Evolutionary conservation across 2,113 vertebrate species (phyloP), one percentile per base, ranked within the genome.

Genomic region (Phycodurus eques): DNA sequence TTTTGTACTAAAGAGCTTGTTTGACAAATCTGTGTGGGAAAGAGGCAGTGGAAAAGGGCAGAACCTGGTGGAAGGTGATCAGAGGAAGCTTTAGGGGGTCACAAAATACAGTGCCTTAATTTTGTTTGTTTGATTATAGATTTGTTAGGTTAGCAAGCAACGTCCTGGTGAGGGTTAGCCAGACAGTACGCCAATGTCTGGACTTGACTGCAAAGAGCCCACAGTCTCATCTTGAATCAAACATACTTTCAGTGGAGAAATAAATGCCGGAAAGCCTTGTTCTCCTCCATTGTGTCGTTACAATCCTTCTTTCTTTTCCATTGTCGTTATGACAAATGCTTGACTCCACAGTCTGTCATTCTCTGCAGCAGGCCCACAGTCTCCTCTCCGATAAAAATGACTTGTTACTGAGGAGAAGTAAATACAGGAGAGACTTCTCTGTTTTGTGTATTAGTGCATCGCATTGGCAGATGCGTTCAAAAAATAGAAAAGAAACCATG

Each of bases 11-110:
- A 35, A 33, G 59, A 61, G 59, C 14, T 61, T 61, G 59, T 61
- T 61, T 61, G 31, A 61, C 59, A 61, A 61, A 61, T 61, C 59
- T 13, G 27, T 35, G 59, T 35, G 59, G 59, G 59, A 35, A 61
- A 61, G 59, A 35, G 31, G 15, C 31, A 8, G 6, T 44, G 62
- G 62, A 64, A 64, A 64, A 64, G 20, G 35, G 39, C 39, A 43
- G 59, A 64, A 19, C 3, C 56, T 31, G 13, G n/a, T 22, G 54
- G 14, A 31, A 61, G 31, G 39, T 64, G 39, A 64, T 43, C 43
- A 10, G 39, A 42, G n/a, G 62, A 64, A 12, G 62, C 1, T 44
- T 64, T 43, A 43, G 19, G 43, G 9, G 19, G 35, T 64, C 20
- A 9, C 11, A 59, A 51, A 15, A 7, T 15, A 57, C 1, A 31